These are phyloP conservation scores for Syrista parreyssii DNA, from an alignment of 2,888 invertebrate species.

Conservation along the genomic window DNA sequence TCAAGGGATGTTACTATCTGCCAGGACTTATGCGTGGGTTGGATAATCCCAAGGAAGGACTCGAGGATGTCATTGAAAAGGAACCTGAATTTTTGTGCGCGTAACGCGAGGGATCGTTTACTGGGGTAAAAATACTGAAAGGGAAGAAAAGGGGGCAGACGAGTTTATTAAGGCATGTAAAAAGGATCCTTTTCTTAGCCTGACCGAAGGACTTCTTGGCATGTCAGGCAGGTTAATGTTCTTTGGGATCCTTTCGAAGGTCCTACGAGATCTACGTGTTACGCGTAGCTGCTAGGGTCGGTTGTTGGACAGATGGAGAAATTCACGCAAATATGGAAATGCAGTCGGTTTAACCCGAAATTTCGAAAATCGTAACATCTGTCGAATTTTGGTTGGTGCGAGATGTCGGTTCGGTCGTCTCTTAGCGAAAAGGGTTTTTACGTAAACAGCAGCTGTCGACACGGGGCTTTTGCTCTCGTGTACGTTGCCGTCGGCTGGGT, in stretches of 20 bases:
- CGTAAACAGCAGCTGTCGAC: conserved; percentile 50
- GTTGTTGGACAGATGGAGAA: conserved; percentile 16
- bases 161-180: not conserved
- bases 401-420: not conserved
- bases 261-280: not conserved
- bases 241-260: not conserved
- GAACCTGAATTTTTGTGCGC: not conserved
- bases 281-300: not conserved
- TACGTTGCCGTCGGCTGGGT: not conserved
- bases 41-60: not conserved
- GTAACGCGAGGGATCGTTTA: not conserved
- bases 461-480: not conserved
- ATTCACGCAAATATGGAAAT: conserved; percentile 25
- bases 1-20: not conserved
- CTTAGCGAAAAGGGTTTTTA: conserved; percentile 37
- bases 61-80: not conserved
- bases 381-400: conserved; percentile 2
- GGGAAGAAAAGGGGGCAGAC: not conserved
- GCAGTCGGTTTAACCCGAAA: conserved; percentile 13
- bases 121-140: not conserved
- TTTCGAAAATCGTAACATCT: not conserved
- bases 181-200: not conserved
- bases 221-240: not conserved
- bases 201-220: not conserved
- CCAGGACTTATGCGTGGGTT: not conserved